phyloP scores from a whole-genome alignment of 2,797 vertebrate species.

The Microctenopoma steveboyesi region DNA sequence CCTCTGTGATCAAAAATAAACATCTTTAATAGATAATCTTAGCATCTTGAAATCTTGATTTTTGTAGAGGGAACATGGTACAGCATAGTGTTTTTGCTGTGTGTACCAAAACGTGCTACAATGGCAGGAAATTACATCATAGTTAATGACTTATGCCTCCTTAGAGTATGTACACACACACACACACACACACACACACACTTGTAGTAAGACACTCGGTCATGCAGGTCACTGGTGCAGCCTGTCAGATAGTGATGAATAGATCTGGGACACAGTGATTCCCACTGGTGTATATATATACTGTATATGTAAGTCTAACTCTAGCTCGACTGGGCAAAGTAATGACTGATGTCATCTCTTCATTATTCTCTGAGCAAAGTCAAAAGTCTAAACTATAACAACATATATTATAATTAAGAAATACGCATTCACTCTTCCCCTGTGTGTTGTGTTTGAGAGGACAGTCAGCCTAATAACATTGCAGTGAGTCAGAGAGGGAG shows the following conservation, averaged over 20 bases:
- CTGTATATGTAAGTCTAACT: neutral
- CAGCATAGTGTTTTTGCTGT: slow-evolving; percentile 17
- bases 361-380: slow-evolving; percentile 18
- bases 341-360: slow-evolving; percentile 3
- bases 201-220: slow-evolving; percentile 25
- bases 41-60: too few relatives aligned
- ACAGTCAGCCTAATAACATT: slow-evolving; percentile 62
- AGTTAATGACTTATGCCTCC: slow-evolving; percentile 57
- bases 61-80: neutral
- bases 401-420: slow-evolving; percentile 13
- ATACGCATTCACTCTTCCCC: slow-evolving; percentile 26
- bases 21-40: neutral
- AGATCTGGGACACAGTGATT: slow-evolving; percentile 37
- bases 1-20: neutral
- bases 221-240: slow-evolving; percentile 58
- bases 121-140: slow-evolving; percentile 76
- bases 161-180: slow-evolving; percentile 24
- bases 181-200: slow-evolving; percentile 6
- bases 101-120: slow-evolving; percentile 61
- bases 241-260: slow-evolving; percentile 60
- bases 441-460: slow-evolving; percentile 21
- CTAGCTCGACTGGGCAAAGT: neutral
- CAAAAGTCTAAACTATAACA: slow-evolving; percentile 22
- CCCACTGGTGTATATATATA: slow-evolving; percentile 29
- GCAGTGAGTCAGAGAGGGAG: slow-evolving; percentile 64